A percentile compares a stretch with the other conserved stretches of the same genome.
Evolutionary conservation across 2,797 vertebrate genomes (phyloP).

Genomic region (Octomys mimax): DNA sequence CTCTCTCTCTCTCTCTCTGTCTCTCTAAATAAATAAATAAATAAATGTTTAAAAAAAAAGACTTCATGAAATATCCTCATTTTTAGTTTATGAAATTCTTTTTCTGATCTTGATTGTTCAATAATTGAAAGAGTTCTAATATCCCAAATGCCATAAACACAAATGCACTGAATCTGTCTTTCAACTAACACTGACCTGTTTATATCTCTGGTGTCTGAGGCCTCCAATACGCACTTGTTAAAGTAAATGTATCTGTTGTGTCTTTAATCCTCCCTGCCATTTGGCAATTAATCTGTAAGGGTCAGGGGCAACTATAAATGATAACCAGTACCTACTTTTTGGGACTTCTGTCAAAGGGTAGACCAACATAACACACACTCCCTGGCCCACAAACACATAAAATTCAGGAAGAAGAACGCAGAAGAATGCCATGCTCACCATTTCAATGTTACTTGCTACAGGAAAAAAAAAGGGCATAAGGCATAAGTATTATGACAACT

Average conservation of each 20-base stretch:
- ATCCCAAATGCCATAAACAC: background rate
- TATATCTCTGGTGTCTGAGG: background rate
- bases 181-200: background rate
- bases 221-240: background rate
- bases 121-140: background rate
- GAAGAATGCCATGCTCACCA: background rate
- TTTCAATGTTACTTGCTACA: background rate
- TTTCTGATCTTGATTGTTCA: background rate
- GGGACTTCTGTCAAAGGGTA: background rate
- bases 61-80: background rate
- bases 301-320: background rate
- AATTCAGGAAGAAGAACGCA: background rate
- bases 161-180: background rate
- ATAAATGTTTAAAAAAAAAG: background rate
- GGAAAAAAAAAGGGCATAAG: background rate
- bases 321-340: background rate
- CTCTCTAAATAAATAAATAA: no score
- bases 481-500: constrained; percentile 51
- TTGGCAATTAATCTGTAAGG: constrained; percentile 17
- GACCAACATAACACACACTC: no score
- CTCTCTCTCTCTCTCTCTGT: no score
- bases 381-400: background rate
- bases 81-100: background rate
- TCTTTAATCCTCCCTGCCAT: background rate
- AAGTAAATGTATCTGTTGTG: background rate